Conservation (phyloP, 2,888 invertebrate genomes). For the Melitaea athalia region DNA sequence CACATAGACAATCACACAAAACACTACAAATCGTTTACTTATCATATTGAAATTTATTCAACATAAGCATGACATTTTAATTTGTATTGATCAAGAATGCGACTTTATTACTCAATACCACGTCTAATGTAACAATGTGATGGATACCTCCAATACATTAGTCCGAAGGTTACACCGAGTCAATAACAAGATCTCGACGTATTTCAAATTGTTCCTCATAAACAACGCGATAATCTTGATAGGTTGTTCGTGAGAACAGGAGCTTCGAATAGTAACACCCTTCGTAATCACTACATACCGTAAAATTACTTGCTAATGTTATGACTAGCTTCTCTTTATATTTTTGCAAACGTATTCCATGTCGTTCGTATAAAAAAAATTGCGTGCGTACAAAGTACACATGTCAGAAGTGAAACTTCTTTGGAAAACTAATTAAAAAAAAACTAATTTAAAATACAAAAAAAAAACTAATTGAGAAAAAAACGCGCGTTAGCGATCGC, state of each 20-base stretch:
- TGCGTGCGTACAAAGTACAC: no score
- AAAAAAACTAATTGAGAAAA: no score
- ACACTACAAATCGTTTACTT: no score
- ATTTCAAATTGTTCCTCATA: slow-evolving; percentile 28
- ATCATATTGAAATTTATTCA: background rate
- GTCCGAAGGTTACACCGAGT: slow-evolving; percentile 25
- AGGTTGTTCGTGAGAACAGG: slow-evolving; percentile 34
- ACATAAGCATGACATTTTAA: background rate
- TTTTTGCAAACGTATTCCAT: background rate
- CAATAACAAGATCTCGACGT: slow-evolving; percentile 26
- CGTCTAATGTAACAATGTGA: slow-evolving; percentile 16
- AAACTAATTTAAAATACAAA: no score
- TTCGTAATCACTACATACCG: slow-evolving; percentile 27
- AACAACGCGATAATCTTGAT: slow-evolving; percentile 30
- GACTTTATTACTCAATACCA: slow-evolving; percentile 7
- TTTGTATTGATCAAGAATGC: background rate
- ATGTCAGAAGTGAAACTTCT: no score
- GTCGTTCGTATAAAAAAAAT: no score
- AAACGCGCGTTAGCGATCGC: no score
- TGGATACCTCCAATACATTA: slow-evolving; percentile 19
- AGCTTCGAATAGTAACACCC: slow-evolving; percentile 24
- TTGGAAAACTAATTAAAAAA: no score
- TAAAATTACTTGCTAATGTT: background rate
- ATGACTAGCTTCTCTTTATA: background rate
- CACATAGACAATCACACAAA: no score